A percentile compares a stretch with the other conserved stretches of the same genome.
Evolutionary conservation across 2,888 invertebrate species (phyloP).

Genomic region (Megaustenia siamemsis): DNA sequence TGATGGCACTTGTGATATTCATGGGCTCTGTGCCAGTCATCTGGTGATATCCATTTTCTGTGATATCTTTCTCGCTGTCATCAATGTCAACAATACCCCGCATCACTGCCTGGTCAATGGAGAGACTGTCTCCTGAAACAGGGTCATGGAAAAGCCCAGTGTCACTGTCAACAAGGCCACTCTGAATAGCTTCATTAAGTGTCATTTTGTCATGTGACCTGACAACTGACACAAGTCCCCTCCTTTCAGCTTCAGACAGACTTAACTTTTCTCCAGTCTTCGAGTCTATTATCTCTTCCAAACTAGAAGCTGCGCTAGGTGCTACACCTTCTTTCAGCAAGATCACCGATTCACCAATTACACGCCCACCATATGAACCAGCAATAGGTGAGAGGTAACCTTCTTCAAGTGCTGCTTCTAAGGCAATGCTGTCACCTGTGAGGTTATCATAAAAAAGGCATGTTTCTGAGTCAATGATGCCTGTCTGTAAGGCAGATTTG

Average conservation of each 20-base stretch:
- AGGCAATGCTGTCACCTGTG: slow-evolving; percentile 84
- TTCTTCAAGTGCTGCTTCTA: slow-evolving; percentile 86
- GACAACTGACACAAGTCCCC: slow-evolving; percentile 80
- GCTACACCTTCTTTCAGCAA: slow-evolving; percentile 68
- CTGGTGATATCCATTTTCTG: slow-evolving; percentile 51
- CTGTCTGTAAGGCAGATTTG: slow-evolving; percentile 87
- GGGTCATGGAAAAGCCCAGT: slow-evolving; percentile 63
- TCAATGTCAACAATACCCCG: slow-evolving; percentile 40
- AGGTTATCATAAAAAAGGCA: slow-evolving; percentile 85
- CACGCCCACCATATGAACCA: slow-evolving; percentile 57
- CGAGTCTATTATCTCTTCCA: slow-evolving; percentile 58
- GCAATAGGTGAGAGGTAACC: slow-evolving; percentile 79
- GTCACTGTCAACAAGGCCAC: slow-evolving; percentile 83
- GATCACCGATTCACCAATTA: slow-evolving; percentile 66
- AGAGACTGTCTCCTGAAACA: slow-evolving; percentile 69
- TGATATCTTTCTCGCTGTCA: slow-evolving; percentile 84
- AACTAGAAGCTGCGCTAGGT: slow-evolving; percentile 53
- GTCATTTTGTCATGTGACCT: slow-evolving; percentile 91
- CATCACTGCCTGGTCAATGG: slow-evolving; percentile 66
- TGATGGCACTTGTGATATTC: slow-evolving; percentile 67
- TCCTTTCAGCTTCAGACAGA: slow-evolving; percentile 59
- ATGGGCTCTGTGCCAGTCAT: slow-evolving; percentile 54
- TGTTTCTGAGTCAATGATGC: slow-evolving; percentile 89
- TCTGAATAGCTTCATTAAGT: slow-evolving; percentile 84
- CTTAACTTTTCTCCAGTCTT: slow-evolving; percentile 60